These are phyloP conservation scores for Dasypogon diadema DNA, from an alignment of 2,888 invertebrate genomes.

Conservation along the genomic window DNA sequence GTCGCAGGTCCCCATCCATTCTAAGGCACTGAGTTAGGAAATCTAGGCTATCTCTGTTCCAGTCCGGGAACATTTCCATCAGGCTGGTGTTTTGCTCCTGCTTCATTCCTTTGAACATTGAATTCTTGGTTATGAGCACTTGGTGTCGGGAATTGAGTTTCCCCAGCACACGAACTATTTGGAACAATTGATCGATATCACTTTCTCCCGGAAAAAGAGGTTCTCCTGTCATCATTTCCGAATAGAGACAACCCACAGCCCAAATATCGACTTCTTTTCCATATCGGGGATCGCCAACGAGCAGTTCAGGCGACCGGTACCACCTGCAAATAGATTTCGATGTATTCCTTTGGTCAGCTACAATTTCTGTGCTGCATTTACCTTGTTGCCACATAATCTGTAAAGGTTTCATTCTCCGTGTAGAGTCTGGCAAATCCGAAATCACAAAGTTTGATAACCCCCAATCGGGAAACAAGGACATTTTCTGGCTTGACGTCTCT, in stretches of 20 bases:
- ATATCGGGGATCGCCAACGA: slow-evolving; percentile 83
- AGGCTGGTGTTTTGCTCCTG: slow-evolving; percentile 63
- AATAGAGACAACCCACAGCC: slow-evolving; percentile 87
- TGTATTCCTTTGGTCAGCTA: not conserved
- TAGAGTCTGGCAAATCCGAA: slow-evolving; percentile 87
- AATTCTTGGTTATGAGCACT: slow-evolving; percentile 68
- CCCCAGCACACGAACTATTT: slow-evolving; percentile 85
- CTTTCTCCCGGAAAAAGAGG: slow-evolving; percentile 91
- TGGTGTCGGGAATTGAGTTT: slow-evolving; percentile 69
- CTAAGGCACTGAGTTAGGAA: slow-evolving; percentile 70
- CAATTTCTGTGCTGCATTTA: slow-evolving; percentile 10
- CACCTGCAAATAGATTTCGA: slow-evolving; percentile 67
- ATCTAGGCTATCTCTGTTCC: slow-evolving; percentile 68
- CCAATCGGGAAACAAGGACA: slow-evolving; percentile 82
- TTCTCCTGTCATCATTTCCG: slow-evolving; percentile 89
- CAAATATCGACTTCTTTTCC: slow-evolving; percentile 86
- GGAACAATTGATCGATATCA: slow-evolving; percentile 88
- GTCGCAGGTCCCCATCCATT: slow-evolving; percentile 76
- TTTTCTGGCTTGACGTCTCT: slow-evolving; percentile 93
- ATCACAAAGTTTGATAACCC: slow-evolving; percentile 91
- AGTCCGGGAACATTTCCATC: slow-evolving; percentile 67
- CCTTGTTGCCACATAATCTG: slow-evolving; percentile 90
- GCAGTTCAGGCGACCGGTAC: slow-evolving; percentile 89
- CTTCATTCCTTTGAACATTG: slow-evolving; percentile 68
- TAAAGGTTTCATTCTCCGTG: slow-evolving; percentile 82